These are phyloP conservation scores for Triplophysa siluroides DNA, from an alignment of 2,113 vertebrate species.

Conservation along the genomic window DNA sequence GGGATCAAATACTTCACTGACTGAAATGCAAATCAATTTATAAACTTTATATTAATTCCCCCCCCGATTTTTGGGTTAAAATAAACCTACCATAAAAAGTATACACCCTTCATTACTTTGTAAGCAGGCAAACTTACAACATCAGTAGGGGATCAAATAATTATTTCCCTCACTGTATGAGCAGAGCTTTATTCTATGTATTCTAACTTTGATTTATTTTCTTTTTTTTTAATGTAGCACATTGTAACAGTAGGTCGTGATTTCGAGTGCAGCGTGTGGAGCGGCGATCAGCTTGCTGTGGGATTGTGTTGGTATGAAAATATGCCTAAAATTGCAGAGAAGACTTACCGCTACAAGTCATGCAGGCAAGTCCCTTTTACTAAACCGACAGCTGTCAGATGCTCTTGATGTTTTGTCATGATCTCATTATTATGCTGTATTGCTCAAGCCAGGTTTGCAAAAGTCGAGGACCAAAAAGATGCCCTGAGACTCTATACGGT, in stretches of 20 bases:
- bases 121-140: too few relatives aligned
- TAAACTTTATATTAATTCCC: too few relatives aligned
- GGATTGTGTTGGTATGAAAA: conserved; percentile 87
- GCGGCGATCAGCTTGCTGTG: conserved; percentile 81
- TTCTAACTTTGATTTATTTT: not conserved
- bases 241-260: conserved; percentile 88
- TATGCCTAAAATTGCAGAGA: conserved; percentile 78
- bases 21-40: too few relatives aligned
- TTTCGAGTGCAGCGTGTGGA: conserved; percentile 89
- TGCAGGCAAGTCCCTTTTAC: conserved; percentile 78
- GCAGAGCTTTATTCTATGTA: not conserved
- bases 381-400: not conserved
- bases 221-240: conserved; percentile 64
- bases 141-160: too few relatives aligned
- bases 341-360: conserved; percentile 86
- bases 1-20: too few relatives aligned
- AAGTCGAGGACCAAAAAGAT: conserved; percentile 81
- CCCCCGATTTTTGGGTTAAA: too few relatives aligned
- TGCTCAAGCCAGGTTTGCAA: conserved; percentile 79
- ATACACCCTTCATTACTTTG: too few relatives aligned
- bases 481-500: conserved; percentile 88
- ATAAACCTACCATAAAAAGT: too few relatives aligned
- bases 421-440: not conserved
- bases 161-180: too few relatives aligned
- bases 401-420: not conserved